Evolutionary conservation across 2,888 invertebrate species (phyloP), one percentile per base, ranked within the genome.

Genomic region (Pediacus dermestoides): DNA sequence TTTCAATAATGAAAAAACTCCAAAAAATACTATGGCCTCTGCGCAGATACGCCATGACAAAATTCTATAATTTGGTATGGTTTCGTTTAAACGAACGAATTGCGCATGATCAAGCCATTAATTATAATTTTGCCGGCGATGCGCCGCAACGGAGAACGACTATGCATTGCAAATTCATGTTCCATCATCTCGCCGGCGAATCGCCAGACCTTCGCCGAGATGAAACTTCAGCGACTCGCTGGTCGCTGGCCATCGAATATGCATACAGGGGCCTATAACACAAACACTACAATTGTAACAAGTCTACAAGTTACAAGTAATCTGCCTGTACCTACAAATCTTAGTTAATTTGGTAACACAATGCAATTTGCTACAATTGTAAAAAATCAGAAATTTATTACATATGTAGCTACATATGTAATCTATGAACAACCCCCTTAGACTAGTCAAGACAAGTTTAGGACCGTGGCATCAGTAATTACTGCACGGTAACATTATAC

Each of bases 261-360:
- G 6, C 21, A n/a, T 7, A 6, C 21, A n/a, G 21, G 21, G 32
- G 32, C 32, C 32, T 32, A 32, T 32, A 32, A 32, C 32, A 16
- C 32, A 32, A 32, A 9, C 16, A 9, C 16, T 32, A 32, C 34
- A 34, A 34, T 26, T 34, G 26, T 28, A 28, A 34, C 34, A 34
- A 28, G 26, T 34, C 34, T 34, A 34, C 34, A 34, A 32, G 32
- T 32, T 34, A 34, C 34, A 34, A 32, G 32, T 32, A 32, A 32
- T 32, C 7, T 9, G 16, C 18, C 9, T 32, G 11, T 34, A 34
- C 26, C 34, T 34, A 34, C 34, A 34, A 34, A 26, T 34, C 10
- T 13, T 11, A 9, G 7, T n/a, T 30, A 30, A 9, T 34, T 26
- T 16, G 28, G 26, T 34, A 34, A 30, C 34, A 32, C 34, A 34